Base-by-base conservation (phyloP, 2,888 invertebrate species). In the Ormyrus pomaceus region DNA sequence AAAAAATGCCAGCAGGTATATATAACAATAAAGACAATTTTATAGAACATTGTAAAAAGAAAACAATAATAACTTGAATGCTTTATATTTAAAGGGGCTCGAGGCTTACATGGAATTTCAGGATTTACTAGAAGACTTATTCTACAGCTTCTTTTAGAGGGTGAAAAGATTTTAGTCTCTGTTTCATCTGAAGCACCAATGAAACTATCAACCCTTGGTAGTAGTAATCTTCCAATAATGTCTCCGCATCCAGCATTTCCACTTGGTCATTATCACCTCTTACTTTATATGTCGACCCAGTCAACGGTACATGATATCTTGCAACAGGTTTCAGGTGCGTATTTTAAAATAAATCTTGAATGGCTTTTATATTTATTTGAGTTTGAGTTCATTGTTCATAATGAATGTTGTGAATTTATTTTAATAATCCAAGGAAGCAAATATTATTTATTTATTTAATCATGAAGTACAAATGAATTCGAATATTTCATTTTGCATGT, bases 121-220 rank as follows among this genome's bases (percentile, higher is more conserved):
- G 97, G 97, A 7, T 98, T 98, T 91, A 96, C 97, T 59, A 94
- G 98, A 50, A 94, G 97, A 73, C 92, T 98, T 79, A 95, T 98
- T 83, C 92, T 98, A 74, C 97, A 98, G 87, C 93, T 98, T 77
- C 92, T 98, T 83, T 91, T 98, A 82, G 97, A 97, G 87, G 96
- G 95, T 87, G 97, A 97, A 91, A 95, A 95, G 86, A 94, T 96
- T 82, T 92, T 94, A 46, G 95, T 97, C 46, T 95, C 95, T 84
- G 93, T 97, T 79, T 91, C 91, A 3, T 91, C 89, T 4, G 90
- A 90, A 77, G 84, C 86, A 79, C 89, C 88, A 10, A 89, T 90
- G 87, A 88, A 87, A 84, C 86, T 88, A 50, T 87, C 88, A 3
- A 86, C 84, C 5, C 83, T 86, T 9, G 82, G 84, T 8, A 88